These are phyloP conservation scores for Typhlichthys eigenmanni DNA, from an alignment of 2,797 vertebrate species.

Conservation along the genomic window DNA sequence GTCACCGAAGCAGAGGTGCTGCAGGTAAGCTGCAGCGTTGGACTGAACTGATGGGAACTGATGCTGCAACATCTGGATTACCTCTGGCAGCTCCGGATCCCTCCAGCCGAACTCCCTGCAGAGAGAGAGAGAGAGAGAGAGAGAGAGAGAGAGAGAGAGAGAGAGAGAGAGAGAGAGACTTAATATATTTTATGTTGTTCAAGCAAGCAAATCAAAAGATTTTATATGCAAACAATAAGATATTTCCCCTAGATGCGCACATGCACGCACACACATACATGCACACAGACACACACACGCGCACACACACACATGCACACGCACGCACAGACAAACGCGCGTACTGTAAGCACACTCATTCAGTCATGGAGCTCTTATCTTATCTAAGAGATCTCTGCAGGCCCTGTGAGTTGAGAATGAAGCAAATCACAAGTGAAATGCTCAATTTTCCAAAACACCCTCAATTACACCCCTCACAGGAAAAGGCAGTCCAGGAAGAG, in stretches of 20 bases:
- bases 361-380: conserved; percentile 9
- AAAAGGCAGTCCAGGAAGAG: not conserved
- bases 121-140: conserved; percentile 36
- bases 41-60: conserved; percentile 99
- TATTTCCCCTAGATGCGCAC: conserved; percentile 14
- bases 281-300: not conserved
- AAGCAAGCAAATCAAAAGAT: not conserved
- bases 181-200: conserved; percentile 35
- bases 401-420: conserved; percentile 16
- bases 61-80: conserved; percentile 99
- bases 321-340: not conserved
- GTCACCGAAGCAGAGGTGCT: conserved; percentile 98
- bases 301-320: not conserved
- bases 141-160: conserved; percentile 36
- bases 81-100: conserved; percentile 98
- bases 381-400: conserved; percentile 10
- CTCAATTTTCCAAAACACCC: conserved; percentile 40
- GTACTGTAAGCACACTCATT: too few relatives aligned
- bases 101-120: conserved; percentile 97
- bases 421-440: conserved; percentile 23
- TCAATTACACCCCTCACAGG: conserved; percentile 11
- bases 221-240: conserved; percentile 8
- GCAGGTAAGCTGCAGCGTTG: conserved; percentile 96
- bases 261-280: not conserved
- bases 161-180: conserved; percentile 29